These are phyloP conservation scores for Morinoia aosen DNA, from an alignment of 2,888 invertebrate species.

Conservation along the genomic window DNA sequence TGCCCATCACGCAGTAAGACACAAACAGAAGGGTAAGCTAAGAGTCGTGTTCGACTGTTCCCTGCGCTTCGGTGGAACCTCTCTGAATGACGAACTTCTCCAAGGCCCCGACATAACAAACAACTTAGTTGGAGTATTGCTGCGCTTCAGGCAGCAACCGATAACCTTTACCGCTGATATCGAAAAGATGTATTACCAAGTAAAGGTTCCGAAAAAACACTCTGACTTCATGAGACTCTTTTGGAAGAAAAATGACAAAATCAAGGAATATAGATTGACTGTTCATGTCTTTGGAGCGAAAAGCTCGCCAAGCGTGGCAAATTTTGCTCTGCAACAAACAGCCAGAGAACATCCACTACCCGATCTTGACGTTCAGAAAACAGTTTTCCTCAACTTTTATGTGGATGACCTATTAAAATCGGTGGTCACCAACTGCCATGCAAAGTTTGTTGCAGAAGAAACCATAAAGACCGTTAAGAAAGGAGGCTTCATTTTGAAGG, in stretches of 20 bases:
- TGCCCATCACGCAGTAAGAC: slow-evolving; percentile 32
- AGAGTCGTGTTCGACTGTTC: slow-evolving; percentile 55
- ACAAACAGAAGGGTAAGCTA: slow-evolving; percentile 49
- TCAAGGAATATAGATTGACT: neutral
- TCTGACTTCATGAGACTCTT: slow-evolving; percentile 50
- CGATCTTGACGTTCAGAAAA: neutral
- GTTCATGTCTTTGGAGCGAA: neutral
- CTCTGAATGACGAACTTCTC: slow-evolving; percentile 24
- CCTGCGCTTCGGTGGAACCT: neutral
- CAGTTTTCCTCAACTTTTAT: slow-evolving; percentile 42
- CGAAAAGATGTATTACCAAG: slow-evolving; percentile 48
- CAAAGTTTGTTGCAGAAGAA: neutral
- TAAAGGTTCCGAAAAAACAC: slow-evolving; percentile 39
- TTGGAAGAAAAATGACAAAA: slow-evolving; percentile 13
- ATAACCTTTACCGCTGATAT: slow-evolving; percentile 47
- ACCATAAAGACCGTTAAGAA: neutral
- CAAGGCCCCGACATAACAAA: slow-evolving; percentile 14
- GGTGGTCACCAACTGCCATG: neutral
- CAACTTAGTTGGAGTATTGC: too few species aligned
- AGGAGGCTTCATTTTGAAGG: slow-evolving; percentile 48
- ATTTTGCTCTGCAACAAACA: slow-evolving; percentile 35
- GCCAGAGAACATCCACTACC: neutral
- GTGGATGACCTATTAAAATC: slow-evolving; percentile 55
- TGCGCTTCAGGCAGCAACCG: too few species aligned
- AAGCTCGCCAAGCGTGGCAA: slow-evolving; percentile 5